Evolutionary conservation across 2,113 vertebrate species (phyloP), one percentile per base, ranked within the genome.

Genomic region (Garra rufa): DNA sequence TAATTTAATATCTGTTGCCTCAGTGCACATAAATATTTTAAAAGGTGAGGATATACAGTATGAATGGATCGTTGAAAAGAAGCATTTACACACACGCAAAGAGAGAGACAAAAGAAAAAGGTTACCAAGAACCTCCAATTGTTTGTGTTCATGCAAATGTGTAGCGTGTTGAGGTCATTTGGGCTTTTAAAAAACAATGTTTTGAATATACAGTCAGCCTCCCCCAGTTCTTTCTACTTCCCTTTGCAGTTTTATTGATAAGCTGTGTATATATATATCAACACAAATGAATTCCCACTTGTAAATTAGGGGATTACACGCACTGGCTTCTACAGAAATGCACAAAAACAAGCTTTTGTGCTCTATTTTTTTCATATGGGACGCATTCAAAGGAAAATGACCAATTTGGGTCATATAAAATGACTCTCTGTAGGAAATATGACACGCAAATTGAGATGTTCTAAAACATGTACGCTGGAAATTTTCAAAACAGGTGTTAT

Each of bases 131-230:
- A 63, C 50, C 6, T 71, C 7, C 59, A 78, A 17, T 17, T 61
- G 44, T 78, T 61, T 48, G 11, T 61, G 7, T 85, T 74, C 77
- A 85, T 85, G 77, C 67, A 81, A 81, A 80, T 78, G 3, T 38
- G 19, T n/a, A 63, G 21, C n/a, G 1, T 15, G 17, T 44, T 70
- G 15, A 77, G 21, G 61, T 73, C 76, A 48, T 80, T 63, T 85
- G 41, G 43, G 19, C 34, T 14, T 63, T 80, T 8, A 38, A 63
- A 30, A 85, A 48, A 80, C 50, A 73, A 61, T 61, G 75, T 70
- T 84, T 84, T 84, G 83, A 69, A 84, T 77, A 43, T 57, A 84
- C 50, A 21, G 63, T 73, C 75, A 26, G 28, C 34, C 26, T 15
- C 15, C 19, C 38, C 21, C 28, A 65, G 52, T 81, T 74, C 76